Conservation (phyloP, 2,797 vertebrate genomes). For the Aphelocoma californica region DNA sequence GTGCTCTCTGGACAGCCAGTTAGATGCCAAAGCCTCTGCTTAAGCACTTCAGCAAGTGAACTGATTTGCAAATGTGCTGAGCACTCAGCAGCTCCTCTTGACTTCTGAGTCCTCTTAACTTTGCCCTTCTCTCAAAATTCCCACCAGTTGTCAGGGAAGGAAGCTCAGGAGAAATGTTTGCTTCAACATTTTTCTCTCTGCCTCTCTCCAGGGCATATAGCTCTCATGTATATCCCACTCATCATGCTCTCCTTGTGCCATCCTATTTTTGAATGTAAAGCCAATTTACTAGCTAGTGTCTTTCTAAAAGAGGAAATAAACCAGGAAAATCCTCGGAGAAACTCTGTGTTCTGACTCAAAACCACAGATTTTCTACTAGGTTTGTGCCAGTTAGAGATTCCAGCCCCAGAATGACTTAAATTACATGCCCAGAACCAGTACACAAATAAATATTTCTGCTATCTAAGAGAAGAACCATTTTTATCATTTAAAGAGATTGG, state of each 20-base stretch:
- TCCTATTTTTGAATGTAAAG: background rate
- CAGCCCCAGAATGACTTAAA: background rate
- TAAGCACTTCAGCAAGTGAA: background rate
- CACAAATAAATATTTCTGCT: background rate
- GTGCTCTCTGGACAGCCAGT: background rate
- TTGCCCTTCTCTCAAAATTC: slow-evolving; percentile 14
- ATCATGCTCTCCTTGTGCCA: background rate
- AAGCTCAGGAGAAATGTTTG: background rate
- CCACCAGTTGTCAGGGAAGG: background rate
- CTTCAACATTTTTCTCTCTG: background rate
- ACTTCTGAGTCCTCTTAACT: slow-evolving; percentile 13
- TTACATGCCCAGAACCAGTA: background rate
- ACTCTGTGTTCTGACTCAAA: background rate
- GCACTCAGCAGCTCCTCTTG: background rate
- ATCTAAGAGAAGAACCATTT: background rate
- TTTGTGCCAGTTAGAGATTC: background rate
- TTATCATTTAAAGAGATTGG: background rate
- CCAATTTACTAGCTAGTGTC: background rate
- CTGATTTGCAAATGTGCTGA: background rate
- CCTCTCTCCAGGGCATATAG: background rate
- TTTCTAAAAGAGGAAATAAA: background rate
- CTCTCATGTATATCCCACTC: background rate
- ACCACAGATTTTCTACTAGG: background rate
- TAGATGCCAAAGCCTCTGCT: background rate
- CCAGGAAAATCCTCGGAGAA: background rate